Percentiles rank a stretch among this genome's conserved stretches.
phyloP scores from a whole-genome alignment of 2,888 invertebrate genomes.

The Drosophila trichaetosa region DNA sequence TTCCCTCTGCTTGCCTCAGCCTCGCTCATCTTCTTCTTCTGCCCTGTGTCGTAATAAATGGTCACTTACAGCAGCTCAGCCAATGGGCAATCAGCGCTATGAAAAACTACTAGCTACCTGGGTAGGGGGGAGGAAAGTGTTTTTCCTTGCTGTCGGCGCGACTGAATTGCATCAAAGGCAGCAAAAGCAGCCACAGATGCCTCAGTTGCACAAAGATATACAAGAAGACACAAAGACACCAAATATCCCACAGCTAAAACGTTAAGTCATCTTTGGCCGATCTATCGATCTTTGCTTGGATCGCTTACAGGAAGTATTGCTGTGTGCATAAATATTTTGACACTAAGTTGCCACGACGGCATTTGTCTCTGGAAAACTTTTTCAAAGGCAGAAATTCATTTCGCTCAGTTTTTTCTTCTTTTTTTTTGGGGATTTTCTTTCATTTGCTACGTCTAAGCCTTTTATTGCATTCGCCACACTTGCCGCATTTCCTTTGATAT shows the following conservation, averaged over 20 bases:
- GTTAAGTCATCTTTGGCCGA: slow-evolving; percentile 69
- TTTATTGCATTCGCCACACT: slow-evolving; percentile 69
- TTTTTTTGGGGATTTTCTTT: slow-evolving; percentile 41
- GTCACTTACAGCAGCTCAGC: slow-evolving; percentile 63
- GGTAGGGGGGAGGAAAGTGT: slow-evolving; percentile 65
- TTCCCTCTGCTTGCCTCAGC: slow-evolving; percentile 24
- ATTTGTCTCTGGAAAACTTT: slow-evolving; percentile 5
- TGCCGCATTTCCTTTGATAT: slow-evolving; percentile 58
- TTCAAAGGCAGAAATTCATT: slow-evolving; percentile 9
- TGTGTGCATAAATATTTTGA: slow-evolving; percentile 78
- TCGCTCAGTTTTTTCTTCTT: slow-evolving; percentile 4
- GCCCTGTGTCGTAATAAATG: slow-evolving; percentile 47
- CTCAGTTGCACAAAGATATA: slow-evolving; percentile 1
- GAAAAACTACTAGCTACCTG: slow-evolving; percentile 37
- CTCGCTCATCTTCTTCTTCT: background rate
- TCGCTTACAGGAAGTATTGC: slow-evolving; percentile 72
- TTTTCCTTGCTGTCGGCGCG: slow-evolving; percentile 63
- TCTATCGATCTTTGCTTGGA: slow-evolving; percentile 46
- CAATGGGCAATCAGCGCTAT: slow-evolving; percentile 51
- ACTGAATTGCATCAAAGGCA: slow-evolving; percentile 74
- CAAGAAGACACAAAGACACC: slow-evolving; percentile 17
- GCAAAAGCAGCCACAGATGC: slow-evolving; percentile 18
- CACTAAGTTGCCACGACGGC: slow-evolving; percentile 61
- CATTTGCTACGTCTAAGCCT: slow-evolving; percentile 61
- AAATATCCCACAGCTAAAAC: slow-evolving; percentile 65